These are phyloP conservation scores for Eurosta solidaginis DNA, from an alignment of 1,140 invertebrate species.

Conservation along the genomic window DNA sequence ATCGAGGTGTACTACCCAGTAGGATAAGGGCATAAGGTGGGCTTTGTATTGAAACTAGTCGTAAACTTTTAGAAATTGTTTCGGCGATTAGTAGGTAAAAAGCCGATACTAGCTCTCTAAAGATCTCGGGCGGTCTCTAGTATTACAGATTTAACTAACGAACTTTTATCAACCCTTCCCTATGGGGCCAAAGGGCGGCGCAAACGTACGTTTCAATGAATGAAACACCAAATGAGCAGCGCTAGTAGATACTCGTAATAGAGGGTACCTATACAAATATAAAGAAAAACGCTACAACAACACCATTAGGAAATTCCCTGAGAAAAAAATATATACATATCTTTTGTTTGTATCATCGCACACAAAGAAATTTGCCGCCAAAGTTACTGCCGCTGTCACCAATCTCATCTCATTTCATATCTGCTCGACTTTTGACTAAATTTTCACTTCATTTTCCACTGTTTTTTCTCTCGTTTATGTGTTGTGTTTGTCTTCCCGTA, in stretches of 20 bases:
- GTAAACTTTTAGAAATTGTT: too few species aligned
- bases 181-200: neutral
- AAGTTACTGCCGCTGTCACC: neutral
- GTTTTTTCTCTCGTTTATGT: neutral
- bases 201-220: neutral
- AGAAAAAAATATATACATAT: neutral
- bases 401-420: too few species aligned
- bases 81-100: too few species aligned
- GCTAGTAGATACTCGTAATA: too few species aligned
- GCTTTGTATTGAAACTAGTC: too few species aligned
- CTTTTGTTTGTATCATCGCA: neutral
- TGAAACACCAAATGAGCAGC: neutral
- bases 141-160: too few species aligned
- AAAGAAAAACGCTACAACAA: neutral
- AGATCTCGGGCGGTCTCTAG: too few species aligned
- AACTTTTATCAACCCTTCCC: neutral
- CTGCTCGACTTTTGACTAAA: neutral
- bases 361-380: conserved; percentile 17
- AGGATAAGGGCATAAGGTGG: too few species aligned
- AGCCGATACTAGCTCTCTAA: too few species aligned
- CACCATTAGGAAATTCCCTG: neutral
- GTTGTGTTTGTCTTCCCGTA: neutral
- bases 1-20: too few species aligned
- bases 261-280: too few species aligned
- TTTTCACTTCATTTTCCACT: conserved; percentile 24